Conservation (phyloP, 2,888 invertebrate genomes). For the Scelioninae gen. 1 region DNA sequence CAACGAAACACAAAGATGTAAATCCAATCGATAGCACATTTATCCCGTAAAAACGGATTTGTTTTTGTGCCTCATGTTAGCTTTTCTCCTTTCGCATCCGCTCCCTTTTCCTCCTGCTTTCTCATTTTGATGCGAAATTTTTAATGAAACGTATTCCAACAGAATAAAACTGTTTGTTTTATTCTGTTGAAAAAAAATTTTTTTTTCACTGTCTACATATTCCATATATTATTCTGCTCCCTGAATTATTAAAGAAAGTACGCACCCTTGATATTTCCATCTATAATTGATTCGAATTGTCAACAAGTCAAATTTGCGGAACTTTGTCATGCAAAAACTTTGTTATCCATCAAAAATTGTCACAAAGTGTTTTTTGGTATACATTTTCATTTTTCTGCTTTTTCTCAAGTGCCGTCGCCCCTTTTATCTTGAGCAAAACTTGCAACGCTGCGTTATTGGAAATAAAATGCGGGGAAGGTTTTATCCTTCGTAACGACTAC, state of each 20-base stretch:
- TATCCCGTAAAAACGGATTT: slow-evolving; percentile 19
- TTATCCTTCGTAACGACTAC: slow-evolving; percentile 60
- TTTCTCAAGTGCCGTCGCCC: slow-evolving; percentile 22
- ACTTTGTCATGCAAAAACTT: slow-evolving; percentile 2
- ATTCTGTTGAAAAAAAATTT: neutral
- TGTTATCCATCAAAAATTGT: slow-evolving; percentile 20
- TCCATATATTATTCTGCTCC: neutral
- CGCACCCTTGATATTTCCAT: neutral
- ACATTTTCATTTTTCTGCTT: slow-evolving; percentile 42
- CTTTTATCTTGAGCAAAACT: slow-evolving; percentile 41
- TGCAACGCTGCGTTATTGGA: slow-evolving; percentile 61
- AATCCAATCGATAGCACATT: slow-evolving; percentile 41
- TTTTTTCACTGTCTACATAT: neutral
- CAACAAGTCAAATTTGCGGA: neutral
- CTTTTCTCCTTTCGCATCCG: slow-evolving; percentile 1
- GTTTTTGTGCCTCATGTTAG: slow-evolving; percentile 3
- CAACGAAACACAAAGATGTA: slow-evolving; percentile 25
- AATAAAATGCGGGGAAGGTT: slow-evolving; percentile 54
- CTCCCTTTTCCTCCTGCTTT: neutral
- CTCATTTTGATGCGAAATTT: neutral
- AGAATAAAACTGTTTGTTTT: neutral
- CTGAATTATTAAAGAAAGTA: neutral
- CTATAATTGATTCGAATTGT: slow-evolving; percentile 1
- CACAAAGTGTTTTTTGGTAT: slow-evolving; percentile 9
- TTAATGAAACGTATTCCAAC: neutral